phyloP scores from a whole-genome alignment of 2,888 invertebrate species.

The Luffia ferchaultella region DNA sequence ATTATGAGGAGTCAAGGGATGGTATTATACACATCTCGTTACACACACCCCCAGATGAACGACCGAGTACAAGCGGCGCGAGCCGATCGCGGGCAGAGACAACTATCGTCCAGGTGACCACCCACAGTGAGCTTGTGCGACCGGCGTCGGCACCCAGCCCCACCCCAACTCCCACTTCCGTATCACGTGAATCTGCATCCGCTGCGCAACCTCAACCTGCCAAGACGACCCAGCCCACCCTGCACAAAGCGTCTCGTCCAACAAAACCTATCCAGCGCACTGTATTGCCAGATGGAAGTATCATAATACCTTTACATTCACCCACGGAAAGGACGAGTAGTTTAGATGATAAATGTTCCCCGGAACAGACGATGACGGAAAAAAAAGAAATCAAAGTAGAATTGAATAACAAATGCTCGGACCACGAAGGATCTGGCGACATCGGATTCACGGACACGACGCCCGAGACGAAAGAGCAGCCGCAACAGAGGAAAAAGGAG shows the following conservation, averaged over 20 bases:
- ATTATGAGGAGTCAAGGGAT: slow-evolving; percentile 71
- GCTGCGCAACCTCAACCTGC: neutral
- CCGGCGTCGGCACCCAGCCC: slow-evolving; percentile 27
- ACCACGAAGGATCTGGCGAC: neutral
- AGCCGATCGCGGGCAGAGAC: slow-evolving; percentile 11
- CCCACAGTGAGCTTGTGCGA: slow-evolving; percentile 18
- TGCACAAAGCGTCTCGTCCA: slow-evolving; percentile 29
- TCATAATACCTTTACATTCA: slow-evolving; percentile 61
- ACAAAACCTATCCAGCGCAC: slow-evolving; percentile 36
- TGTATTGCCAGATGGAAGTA: slow-evolving; percentile 64
- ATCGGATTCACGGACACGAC: neutral
- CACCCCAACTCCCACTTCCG: slow-evolving; percentile 22
- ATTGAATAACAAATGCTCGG: neutral
- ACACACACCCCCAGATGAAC: slow-evolving; percentile 77
- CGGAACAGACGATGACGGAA: neutral
- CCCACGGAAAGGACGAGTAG: slow-evolving; percentile 36
- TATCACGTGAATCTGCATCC: slow-evolving; percentile 18
- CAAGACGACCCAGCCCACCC: slow-evolving; percentile 4
- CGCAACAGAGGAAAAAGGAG: slow-evolving; percentile 20
- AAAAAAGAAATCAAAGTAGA: neutral
- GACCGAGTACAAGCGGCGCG: slow-evolving; percentile 28
- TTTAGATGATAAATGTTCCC: neutral
- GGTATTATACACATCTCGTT: slow-evolving; percentile 77
- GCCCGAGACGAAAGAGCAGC: neutral
- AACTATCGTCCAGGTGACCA: slow-evolving; percentile 12